phyloP scores from a whole-genome alignment of 23 tunicate species.

The Ciona savignyi region DNA sequence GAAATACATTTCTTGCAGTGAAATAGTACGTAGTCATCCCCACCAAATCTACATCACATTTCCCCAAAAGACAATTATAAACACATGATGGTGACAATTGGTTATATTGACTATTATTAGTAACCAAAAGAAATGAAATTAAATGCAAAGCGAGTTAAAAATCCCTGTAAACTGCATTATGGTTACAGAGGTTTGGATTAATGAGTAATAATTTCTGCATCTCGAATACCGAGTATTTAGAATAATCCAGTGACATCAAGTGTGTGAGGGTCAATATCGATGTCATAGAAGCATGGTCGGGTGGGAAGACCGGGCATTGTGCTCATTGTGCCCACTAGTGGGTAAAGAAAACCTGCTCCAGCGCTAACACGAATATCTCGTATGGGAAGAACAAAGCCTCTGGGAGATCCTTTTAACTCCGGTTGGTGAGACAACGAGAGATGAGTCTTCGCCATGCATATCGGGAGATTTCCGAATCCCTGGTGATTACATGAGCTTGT shows the following conservation, averaged over 20 bases:
- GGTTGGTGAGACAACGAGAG: conserved; percentile 62
- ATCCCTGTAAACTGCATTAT: too few species aligned
- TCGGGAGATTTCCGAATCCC: conserved; percentile 66
- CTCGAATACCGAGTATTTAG: background rate
- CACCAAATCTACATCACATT: too few species aligned
- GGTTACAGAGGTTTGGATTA: too few species aligned
- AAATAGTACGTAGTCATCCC: too few species aligned
- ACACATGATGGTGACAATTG: too few species aligned
- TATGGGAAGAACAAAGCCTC: conserved; percentile 47
- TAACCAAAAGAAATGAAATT: too few species aligned
- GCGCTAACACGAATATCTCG: conserved; percentile 59
- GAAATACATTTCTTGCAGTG: too few species aligned
- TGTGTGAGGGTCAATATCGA: conserved; percentile 69
- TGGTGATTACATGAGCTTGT: background rate
- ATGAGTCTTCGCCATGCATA: conserved; percentile 87
- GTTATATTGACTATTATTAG: too few species aligned
- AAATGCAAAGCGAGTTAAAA: too few species aligned
- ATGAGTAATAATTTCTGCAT: too few species aligned
- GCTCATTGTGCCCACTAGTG: conserved; percentile 54
- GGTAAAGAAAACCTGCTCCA: conserved; percentile 77
- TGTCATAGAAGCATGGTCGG: conserved; percentile 64
- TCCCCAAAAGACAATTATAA: too few species aligned
- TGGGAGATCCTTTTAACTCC: conserved; percentile 56
- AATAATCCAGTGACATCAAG: conserved; percentile 71
- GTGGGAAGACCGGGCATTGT: conserved; percentile 84